Percentiles rank a stretch among this genome's conserved stretches.
These are phyloP conservation scores for Phocoena sinus DNA, from an alignment of 2,113 vertebrate genomes.

Conservation along the genomic window DNA sequence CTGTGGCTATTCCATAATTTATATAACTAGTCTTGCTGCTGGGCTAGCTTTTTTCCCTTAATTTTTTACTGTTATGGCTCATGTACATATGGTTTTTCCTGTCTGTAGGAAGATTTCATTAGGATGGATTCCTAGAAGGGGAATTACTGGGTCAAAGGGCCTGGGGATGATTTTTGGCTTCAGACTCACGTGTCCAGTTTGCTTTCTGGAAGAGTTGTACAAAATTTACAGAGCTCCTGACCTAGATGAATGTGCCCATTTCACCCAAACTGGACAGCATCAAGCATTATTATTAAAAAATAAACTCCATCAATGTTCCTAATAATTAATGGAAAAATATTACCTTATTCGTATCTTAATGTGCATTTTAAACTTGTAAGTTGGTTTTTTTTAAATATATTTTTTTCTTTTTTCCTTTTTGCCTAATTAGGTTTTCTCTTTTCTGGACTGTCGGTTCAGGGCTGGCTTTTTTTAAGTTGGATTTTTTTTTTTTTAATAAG, in stretches of 20 bases:
- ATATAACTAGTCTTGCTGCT: slow-evolving; percentile 16
- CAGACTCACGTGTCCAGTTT: slow-evolving; percentile 26
- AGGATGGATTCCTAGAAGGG: slow-evolving; percentile 69
- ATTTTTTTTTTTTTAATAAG: slow-evolving; percentile 14
- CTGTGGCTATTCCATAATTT: slow-evolving; percentile 33
- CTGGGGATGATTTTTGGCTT: slow-evolving; percentile 48
- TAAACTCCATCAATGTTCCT: background rate
- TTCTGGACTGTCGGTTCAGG: slow-evolving; percentile 26
- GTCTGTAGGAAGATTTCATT: slow-evolving; percentile 44
- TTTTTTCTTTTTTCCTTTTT: background rate
- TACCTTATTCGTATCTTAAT: slow-evolving; percentile 37
- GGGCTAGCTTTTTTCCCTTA: background rate
- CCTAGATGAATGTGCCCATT: background rate
- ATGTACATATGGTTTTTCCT: slow-evolving; percentile 5
- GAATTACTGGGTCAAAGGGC: slow-evolving; percentile 46
- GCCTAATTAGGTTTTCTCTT: background rate
- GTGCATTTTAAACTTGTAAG: background rate
- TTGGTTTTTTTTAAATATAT: background rate
- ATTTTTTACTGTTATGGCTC: background rate
- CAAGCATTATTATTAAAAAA: background rate
- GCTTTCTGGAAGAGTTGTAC: slow-evolving; percentile 39
- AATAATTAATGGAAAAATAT: slow-evolving; percentile 31
- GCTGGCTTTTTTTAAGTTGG: slow-evolving; percentile 4
- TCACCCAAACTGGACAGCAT: background rate
- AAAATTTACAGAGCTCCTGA: slow-evolving; percentile 13